Percentiles rank a stretch among this genome's conserved stretches.
Evolutionary conservation across 1,140 invertebrate genomes (phyloP).

Genomic region (Drosophila chauvacae): DNA sequence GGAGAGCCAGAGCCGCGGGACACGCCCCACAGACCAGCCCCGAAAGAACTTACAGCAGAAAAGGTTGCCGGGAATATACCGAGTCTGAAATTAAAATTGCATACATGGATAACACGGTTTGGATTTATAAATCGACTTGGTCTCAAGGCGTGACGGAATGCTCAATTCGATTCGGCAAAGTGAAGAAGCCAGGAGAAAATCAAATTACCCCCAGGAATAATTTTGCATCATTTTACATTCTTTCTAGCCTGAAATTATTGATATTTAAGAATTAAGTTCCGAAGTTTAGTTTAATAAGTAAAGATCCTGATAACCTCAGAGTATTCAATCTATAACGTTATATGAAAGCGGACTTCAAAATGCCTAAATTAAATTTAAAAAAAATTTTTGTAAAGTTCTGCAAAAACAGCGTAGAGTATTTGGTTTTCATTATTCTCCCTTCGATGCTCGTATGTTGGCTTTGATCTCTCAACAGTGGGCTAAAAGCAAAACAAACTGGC

Average conservation of each 20-base stretch:
- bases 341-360: too few species aligned
- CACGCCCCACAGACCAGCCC: conserved; percentile 50
- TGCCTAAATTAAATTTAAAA: too few species aligned
- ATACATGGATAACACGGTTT: conserved; percentile 41
- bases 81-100: conserved; percentile 33
- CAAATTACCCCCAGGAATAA: background rate
- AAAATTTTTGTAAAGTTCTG: too few species aligned
- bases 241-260: background rate
- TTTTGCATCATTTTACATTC: background rate
- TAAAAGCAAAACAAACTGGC: conserved; percentile 36
- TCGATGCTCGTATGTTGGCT: background rate
- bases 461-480: conserved; percentile 21
- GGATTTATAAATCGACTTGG: conserved; percentile 40
- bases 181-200: conserved; percentile 24
- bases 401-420: background rate
- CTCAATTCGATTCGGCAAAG: conserved; percentile 8
- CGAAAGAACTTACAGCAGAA: conserved; percentile 30
- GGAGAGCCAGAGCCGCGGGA: conserved; percentile 27
- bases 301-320: too few species aligned
- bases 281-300: too few species aligned
- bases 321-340: too few species aligned
- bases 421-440: background rate
- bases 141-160: conserved; percentile 45
- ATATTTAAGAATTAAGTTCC: too few species aligned
- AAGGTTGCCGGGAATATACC: conserved; percentile 59